Conservation (phyloP, 2,113 vertebrate genomes). For the Arenaria interpres region DNA sequence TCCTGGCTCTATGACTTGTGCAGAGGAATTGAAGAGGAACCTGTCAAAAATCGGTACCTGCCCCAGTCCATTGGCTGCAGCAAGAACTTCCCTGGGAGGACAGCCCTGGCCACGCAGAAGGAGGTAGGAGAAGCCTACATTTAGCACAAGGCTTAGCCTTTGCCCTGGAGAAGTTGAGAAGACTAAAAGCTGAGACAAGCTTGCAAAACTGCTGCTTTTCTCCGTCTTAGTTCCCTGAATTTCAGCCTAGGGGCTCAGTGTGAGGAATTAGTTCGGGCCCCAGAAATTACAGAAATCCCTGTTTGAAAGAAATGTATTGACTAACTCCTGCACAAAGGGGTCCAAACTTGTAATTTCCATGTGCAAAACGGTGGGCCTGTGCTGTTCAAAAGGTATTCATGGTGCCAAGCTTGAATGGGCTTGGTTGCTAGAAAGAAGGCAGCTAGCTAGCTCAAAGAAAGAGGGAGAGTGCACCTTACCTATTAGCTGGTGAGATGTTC, state of each 20-base stretch:
- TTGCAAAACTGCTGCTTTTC: neutral
- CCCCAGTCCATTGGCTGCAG: conserved; percentile 94
- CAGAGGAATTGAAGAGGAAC: conserved; percentile 93
- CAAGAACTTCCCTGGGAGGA: conserved; percentile 91
- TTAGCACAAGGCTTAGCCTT: neutral
- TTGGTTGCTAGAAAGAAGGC: neutral
- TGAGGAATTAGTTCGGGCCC: neutral
- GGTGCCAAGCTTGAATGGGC: neutral
- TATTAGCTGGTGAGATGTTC: neutral
- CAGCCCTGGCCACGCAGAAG: conserved; percentile 83
- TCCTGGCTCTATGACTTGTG: conserved; percentile 93
- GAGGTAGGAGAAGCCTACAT: conserved; percentile 74
- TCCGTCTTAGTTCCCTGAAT: neutral
- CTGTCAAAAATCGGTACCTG: conserved; percentile 90
- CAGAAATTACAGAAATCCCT: neutral
- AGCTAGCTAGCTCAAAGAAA: neutral
- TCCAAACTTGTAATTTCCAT: neutral
- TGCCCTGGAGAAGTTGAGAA: neutral
- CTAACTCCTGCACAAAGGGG: neutral
- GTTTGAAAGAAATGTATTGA: neutral
- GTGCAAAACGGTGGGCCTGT: neutral
- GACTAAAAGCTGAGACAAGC: neutral
- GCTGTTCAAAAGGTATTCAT: neutral
- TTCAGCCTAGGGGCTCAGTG: neutral
- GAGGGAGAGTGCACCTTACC: neutral